These are phyloP conservation scores for Lycocerus yunnanus DNA, from an alignment of 2,888 invertebrate species.

Conservation along the genomic window DNA sequence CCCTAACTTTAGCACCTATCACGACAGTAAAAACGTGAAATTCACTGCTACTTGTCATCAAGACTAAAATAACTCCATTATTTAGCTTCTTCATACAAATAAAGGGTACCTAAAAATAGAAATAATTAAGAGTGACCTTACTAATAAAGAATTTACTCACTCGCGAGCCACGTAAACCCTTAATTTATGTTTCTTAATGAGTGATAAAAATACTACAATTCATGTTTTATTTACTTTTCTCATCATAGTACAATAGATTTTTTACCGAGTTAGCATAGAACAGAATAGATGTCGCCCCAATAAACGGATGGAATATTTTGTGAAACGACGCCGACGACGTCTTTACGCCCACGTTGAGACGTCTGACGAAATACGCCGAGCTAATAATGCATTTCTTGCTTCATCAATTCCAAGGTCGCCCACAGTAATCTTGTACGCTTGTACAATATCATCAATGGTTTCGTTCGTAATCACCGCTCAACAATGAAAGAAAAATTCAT, in stretches of 20 bases:
- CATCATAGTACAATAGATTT: not conserved
- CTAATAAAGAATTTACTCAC: conserved; percentile 24
- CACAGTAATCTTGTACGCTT: conserved; percentile 33
- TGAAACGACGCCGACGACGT: not conserved
- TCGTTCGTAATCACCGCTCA: conserved; percentile 31
- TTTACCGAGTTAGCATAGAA: not conserved
- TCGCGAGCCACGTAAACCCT: conserved; percentile 13
- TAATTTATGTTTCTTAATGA: conserved; percentile 3
- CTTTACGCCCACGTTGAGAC: not conserved
- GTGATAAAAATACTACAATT: not conserved
- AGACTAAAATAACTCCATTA: conserved; percentile 27
- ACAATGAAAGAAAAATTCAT: not conserved
- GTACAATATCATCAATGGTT: conserved; percentile 36
- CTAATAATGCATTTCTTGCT: not conserved
- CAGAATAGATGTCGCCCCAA: not conserved
- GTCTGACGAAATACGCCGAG: conserved; percentile 11
- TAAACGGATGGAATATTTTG: not conserved
- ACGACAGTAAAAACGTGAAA: conserved; percentile 16
- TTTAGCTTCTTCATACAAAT: conserved; percentile 18
- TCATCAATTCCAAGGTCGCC: conserved; percentile 33
- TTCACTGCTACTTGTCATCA: conserved; percentile 16
- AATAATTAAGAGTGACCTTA: conserved; percentile 28
- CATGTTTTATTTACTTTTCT: not conserved
- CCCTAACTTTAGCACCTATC: conserved; percentile 10
- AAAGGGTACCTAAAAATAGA: conserved; percentile 25